Base-by-base conservation (phyloP, 2,797 vertebrate genomes). In the Acrossocheilus wenchowensis region DNA sequence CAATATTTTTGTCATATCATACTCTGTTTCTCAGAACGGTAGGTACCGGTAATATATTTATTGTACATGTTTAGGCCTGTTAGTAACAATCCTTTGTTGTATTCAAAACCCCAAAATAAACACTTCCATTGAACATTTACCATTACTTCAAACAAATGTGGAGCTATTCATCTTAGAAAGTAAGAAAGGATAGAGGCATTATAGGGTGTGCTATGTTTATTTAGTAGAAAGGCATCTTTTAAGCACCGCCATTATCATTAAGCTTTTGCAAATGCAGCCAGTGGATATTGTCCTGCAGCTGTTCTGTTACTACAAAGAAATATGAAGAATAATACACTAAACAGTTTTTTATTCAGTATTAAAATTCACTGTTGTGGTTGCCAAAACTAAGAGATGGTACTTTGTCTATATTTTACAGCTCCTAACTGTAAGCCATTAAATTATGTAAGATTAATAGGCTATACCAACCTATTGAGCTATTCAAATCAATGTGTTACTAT, bases 171-270 rank as follows among this genome's bases (percentile, higher is more conserved):
- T 77, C 82, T 66, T 66, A 19, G 21, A 77, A 30, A 5, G 45
- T 26, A 19, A 77, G 57, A 52, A 66, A 77, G 60, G 41, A 39
- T 64, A 26, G 57, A 64, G 54, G 41, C 69, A 83, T 77, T 75
- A 45, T 5, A 66, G 82, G 82, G 82, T 26, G 82, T 77, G 73
- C 8, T 77, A 68, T 83, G 71, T 77, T 84, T 84, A 50, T 66
- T 66, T 52, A 48, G 68, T 52, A 34, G 57, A 79, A 79, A 79
- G 68, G 52, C 12, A 86, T 34, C 43, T 81, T 86, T 72, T 39
- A 86, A 48, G 54, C n/a, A 50, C 62, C 30, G 26, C 41, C 41
- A 50, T 69, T 64, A 62, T 64, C 68, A 86, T 48, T 77, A 77
- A 50, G 41, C 77, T 81, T 86, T 80, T 62, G 54, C 75, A 73